These are phyloP conservation scores for Phoxinus phoxinus DNA, from an alignment of 2,113 vertebrate genomes.

Conservation along the genomic window DNA sequence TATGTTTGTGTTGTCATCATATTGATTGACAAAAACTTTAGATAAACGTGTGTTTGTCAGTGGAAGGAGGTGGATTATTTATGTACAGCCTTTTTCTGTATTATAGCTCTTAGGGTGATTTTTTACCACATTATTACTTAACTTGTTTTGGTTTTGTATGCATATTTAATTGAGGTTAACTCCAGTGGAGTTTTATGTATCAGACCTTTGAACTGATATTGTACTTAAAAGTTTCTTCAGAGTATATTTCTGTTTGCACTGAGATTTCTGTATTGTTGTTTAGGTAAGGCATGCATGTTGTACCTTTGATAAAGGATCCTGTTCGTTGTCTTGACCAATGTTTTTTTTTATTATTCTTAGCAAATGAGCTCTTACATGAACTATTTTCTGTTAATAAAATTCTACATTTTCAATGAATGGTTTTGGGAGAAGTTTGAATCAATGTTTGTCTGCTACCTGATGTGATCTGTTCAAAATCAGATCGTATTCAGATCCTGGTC, in stretches of 20 bases:
- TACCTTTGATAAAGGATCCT: slow-evolving; percentile 52
- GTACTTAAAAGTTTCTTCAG: slow-evolving; percentile 65
- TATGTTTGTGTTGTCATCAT: slow-evolving; percentile 69
- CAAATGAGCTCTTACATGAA: slow-evolving; percentile 42
- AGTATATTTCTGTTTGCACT: slow-evolving; percentile 77
- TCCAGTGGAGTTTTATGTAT: slow-evolving; percentile 76
- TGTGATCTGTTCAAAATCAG: not conserved
- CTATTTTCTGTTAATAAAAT: slow-evolving; percentile 44
- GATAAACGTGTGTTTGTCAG: slow-evolving; percentile 42
- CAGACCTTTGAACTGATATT: slow-evolving; percentile 48
- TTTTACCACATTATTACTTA: slow-evolving; percentile 54
- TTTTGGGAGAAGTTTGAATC: not conserved
- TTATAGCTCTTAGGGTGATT: slow-evolving; percentile 59
- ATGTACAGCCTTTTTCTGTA: slow-evolving; percentile 54
- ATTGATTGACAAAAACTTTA: slow-evolving; percentile 73
- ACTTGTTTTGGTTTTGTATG: slow-evolving; percentile 57
- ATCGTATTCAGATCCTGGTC: too few relatives aligned
- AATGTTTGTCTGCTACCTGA: not conserved
- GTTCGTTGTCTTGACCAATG: slow-evolving; percentile 40
- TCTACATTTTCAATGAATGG: slow-evolving; percentile 14
- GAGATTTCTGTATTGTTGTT: slow-evolving; percentile 41
- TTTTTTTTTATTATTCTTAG: slow-evolving; percentile 54
- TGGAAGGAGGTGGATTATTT: slow-evolving; percentile 51
- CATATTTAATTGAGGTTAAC: slow-evolving; percentile 63
- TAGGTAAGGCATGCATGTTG: slow-evolving; percentile 24